A percentile compares a stretch with the other conserved stretches of the same genome.
These are phyloP conservation scores for Adoxophyes honmai DNA, from an alignment of 1,140 invertebrate genomes.

Conservation along the genomic window DNA sequence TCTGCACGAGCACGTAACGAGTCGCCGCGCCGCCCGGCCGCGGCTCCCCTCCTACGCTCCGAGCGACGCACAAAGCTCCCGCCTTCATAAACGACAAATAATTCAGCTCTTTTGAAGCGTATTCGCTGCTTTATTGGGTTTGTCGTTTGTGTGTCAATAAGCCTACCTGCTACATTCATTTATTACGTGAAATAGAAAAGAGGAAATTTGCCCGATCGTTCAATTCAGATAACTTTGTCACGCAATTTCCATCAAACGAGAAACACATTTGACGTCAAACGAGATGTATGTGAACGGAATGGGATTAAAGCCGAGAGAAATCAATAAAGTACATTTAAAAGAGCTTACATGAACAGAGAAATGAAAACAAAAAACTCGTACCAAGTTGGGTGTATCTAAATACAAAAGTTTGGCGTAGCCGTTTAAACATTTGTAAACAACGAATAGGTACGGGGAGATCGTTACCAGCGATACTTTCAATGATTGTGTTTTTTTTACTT, in stretches of 20 bases:
- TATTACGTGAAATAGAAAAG: slow-evolving; percentile 3
- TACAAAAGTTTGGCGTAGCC: no score
- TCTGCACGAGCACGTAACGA: slow-evolving; percentile 22
- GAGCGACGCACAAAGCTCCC: background rate
- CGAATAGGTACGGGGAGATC: no score
- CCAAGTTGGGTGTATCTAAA: no score
- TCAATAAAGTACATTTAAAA: no score
- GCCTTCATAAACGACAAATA: slow-evolving; percentile 13
- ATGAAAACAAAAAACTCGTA: no score
- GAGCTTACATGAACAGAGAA: no score
- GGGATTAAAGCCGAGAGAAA: slow-evolving; percentile 2
- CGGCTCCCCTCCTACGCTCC: background rate
- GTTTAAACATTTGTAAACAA: no score
- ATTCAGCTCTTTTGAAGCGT: slow-evolving; percentile 3
- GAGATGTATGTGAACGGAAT: slow-evolving; percentile 4
- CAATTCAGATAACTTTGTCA: slow-evolving; percentile 9
- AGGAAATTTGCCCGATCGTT: slow-evolving; percentile 8
- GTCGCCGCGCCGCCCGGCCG: slow-evolving; percentile 21
- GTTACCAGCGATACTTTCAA: no score
- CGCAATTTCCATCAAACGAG: slow-evolving; percentile 6
- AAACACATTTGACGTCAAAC: slow-evolving; percentile 10
- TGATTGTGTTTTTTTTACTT: no score
- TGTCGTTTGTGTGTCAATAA: slow-evolving; percentile 12
- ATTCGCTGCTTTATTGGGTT: slow-evolving; percentile 8
- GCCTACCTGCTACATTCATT: slow-evolving; percentile 11